These are phyloP conservation scores for Peromyscus eremicus DNA, from an alignment of 2,797 vertebrate species.

Conservation along the genomic window DNA sequence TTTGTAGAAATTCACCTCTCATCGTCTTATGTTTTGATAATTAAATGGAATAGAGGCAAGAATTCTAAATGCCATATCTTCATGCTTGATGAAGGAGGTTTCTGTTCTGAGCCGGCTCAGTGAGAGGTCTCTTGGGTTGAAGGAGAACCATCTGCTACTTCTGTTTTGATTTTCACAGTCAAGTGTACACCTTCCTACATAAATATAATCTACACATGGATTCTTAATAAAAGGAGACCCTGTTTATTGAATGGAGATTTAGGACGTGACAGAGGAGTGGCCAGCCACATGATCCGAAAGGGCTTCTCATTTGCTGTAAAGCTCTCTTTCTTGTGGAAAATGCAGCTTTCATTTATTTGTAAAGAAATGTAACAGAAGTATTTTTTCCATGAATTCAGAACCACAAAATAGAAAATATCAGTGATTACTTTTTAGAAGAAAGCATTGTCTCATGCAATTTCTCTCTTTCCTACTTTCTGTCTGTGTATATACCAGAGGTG, in stretches of 20 bases:
- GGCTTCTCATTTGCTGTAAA: slow-evolving; percentile 75
- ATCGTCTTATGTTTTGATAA: slow-evolving; percentile 45
- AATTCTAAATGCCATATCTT: slow-evolving; percentile 61
- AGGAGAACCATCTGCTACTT: slow-evolving; percentile 79
- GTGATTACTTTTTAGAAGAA: slow-evolving; percentile 11
- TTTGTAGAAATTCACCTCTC: slow-evolving; percentile 6
- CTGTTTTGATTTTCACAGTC: slow-evolving; percentile 79
- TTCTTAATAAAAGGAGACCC: slow-evolving; percentile 77
- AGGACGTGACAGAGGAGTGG: slow-evolving; percentile 66
- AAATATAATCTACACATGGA: slow-evolving; percentile 70
- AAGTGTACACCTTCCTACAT: slow-evolving; percentile 69
- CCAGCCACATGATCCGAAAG: slow-evolving; percentile 52
- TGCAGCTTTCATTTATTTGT: slow-evolving; percentile 66
- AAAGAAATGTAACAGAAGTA: slow-evolving; percentile 67
- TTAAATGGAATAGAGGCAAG: slow-evolving; percentile 38
- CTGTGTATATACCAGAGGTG: not conserved
- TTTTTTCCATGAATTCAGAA: slow-evolving; percentile 45
- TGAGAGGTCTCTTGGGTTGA: slow-evolving; percentile 73
- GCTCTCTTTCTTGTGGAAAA: slow-evolving; percentile 61
- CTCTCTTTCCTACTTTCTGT: not conserved
- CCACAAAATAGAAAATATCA: slow-evolving; percentile 22
- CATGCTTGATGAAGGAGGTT: slow-evolving; percentile 57
- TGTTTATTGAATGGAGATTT: slow-evolving; percentile 76
- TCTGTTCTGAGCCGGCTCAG: slow-evolving; percentile 62
- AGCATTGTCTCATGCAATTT: not conserved